Conservation (phyloP, 2,113 vertebrate genomes). For the Cranoglanis bouderius region DNA sequence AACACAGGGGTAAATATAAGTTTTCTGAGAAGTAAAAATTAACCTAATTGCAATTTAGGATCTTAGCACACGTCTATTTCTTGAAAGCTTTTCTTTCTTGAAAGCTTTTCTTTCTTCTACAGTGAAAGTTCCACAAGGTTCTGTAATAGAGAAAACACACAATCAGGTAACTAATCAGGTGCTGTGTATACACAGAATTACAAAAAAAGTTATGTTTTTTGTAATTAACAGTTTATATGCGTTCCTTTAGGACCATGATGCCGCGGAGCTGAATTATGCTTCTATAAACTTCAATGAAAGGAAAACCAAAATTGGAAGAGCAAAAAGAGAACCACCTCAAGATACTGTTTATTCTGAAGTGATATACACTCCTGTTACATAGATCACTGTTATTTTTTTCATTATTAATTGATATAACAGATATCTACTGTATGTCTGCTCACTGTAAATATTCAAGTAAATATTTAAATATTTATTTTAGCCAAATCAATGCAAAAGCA, state of each 20-base stretch:
- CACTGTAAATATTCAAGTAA: too few relatives aligned
- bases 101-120: background rate
- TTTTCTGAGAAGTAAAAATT: background rate
- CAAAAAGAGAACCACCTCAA: background rate
- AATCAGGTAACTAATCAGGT: background rate
- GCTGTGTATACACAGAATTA: background rate
- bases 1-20: background rate
- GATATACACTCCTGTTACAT: conserved; percentile 21
- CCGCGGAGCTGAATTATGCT: background rate
- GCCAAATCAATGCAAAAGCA: background rate
- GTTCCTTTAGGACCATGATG: background rate
- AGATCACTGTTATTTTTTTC: conserved; percentile 51
- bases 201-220: background rate
- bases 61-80: background rate
- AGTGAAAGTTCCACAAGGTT: background rate
- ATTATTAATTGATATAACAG: conserved; percentile 35
- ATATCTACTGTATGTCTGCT: background rate
- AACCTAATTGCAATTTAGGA: background rate
- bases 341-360: conserved; percentile 35
- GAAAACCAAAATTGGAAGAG: background rate
- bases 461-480: too few relatives aligned
- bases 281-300: background rate
- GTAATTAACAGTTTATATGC: background rate
- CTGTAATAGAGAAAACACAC: background rate
- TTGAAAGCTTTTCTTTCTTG: background rate